These are phyloP conservation scores for Ferdinandea cuprea DNA, from an alignment of 2,888 invertebrate species.

Conservation along the genomic window DNA sequence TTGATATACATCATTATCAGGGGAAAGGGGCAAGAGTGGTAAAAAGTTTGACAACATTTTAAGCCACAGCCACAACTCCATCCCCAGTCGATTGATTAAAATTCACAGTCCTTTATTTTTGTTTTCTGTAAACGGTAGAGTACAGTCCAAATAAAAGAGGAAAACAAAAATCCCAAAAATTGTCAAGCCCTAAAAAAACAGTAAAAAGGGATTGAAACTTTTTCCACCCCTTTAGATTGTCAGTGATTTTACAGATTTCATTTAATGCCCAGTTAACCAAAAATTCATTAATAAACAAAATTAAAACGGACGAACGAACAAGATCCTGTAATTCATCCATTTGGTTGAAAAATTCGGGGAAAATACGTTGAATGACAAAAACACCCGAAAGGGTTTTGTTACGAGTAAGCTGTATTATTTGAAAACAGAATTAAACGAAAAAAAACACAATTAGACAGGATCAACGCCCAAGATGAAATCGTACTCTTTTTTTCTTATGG, in stretches of 20 bases:
- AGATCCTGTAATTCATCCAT: conserved; percentile 34
- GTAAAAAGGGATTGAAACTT: conserved; percentile 65
- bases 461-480: conserved; percentile 60
- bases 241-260: conserved; percentile 69
- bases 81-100: conserved; percentile 48
- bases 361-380: conserved; percentile 50
- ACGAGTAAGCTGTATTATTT: conserved; percentile 31
- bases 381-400: conserved; percentile 54
- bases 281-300: conserved; percentile 75
- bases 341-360: conserved; percentile 55
- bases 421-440: conserved; percentile 44
- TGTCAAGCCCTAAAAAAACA: conserved; percentile 49
- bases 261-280: conserved; percentile 75
- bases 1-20: not conserved
- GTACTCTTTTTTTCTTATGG: conserved; percentile 25
- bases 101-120: conserved; percentile 26
- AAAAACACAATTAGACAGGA: conserved; percentile 68
- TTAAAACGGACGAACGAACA: conserved; percentile 67
- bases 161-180: conserved; percentile 40
- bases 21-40: no score
- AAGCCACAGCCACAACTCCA: conserved; percentile 1
- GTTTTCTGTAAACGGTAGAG: conserved; percentile 30
- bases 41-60: conserved; percentile 48
- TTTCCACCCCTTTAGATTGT: conserved; percentile 50
- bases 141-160: conserved; percentile 49